Percentiles rank a stretch among this genome's conserved stretches.
Evolutionary conservation across 2,797 vertebrate genomes (phyloP).

Genomic region (Lepilemur ruficaudatus): DNA sequence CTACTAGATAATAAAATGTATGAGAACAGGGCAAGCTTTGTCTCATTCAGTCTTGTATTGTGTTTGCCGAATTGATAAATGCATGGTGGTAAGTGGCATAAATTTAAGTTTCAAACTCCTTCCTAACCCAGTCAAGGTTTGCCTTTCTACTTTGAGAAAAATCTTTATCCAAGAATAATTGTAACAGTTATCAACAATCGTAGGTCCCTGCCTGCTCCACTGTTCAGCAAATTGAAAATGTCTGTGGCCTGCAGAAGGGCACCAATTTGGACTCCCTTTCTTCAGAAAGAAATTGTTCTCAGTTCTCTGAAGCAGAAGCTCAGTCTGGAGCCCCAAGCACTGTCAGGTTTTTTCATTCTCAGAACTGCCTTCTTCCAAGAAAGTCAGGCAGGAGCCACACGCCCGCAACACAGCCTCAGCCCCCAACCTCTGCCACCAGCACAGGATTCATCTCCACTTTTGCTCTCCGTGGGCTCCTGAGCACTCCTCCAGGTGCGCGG

Average conservation of each 20-base stretch:
- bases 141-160: background rate
- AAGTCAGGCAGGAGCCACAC: accelerated
- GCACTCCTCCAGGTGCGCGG: background rate
- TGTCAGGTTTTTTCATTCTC: background rate
- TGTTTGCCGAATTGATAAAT: background rate
- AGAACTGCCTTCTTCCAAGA: background rate
- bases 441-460: background rate
- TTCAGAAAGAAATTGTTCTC: background rate
- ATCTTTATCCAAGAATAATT: background rate
- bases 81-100: no score
- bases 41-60: background rate
- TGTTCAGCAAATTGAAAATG: background rate
- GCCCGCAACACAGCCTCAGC: no score
- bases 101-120: background rate
- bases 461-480: background rate
- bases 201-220: accelerated
- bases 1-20: background rate
- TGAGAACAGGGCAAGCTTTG: background rate
- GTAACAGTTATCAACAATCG: background rate
- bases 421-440: background rate
- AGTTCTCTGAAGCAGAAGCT: slow-evolving; percentile 12
- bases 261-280: background rate
- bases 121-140: background rate
- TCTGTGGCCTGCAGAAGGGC: background rate
- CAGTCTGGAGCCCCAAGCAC: slow-evolving; percentile 14